Conservation (phyloP, 2,113 vertebrate species). For the Zingel zingel region DNA sequence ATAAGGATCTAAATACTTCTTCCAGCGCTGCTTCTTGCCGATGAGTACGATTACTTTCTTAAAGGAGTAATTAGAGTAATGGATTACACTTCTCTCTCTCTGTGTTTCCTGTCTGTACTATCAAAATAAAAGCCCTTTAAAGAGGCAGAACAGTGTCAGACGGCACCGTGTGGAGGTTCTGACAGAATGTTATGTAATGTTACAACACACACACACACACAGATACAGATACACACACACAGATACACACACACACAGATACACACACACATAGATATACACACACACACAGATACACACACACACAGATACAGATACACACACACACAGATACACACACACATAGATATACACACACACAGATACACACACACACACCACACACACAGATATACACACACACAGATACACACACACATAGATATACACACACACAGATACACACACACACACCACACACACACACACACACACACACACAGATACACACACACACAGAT, state of each 20-base stretch:
- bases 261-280: too few species aligned
- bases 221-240: too few species aligned
- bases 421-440: not conserved
- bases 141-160: not conserved
- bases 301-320: too few species aligned
- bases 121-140: conserved; percentile 40
- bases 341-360: not conserved
- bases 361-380: conserved; percentile 12
- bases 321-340: too few species aligned
- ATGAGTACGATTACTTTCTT: not conserved
- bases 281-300: too few species aligned
- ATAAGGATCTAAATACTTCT: too few species aligned
- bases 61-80: not conserved
- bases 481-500: too few species aligned
- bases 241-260: too few species aligned
- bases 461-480: too few species aligned
- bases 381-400: conserved; percentile 12
- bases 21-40: too few species aligned
- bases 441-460: not conserved
- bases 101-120: conserved; percentile 29
- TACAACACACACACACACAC: conserved; percentile 4
- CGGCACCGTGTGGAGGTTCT: conserved; percentile 37
- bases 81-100: not conserved
- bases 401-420: not conserved
- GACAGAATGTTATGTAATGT: conserved; percentile 46